Base-by-base conservation (phyloP, 1,140 invertebrate species). In the Camponotus floridanus region DNA sequence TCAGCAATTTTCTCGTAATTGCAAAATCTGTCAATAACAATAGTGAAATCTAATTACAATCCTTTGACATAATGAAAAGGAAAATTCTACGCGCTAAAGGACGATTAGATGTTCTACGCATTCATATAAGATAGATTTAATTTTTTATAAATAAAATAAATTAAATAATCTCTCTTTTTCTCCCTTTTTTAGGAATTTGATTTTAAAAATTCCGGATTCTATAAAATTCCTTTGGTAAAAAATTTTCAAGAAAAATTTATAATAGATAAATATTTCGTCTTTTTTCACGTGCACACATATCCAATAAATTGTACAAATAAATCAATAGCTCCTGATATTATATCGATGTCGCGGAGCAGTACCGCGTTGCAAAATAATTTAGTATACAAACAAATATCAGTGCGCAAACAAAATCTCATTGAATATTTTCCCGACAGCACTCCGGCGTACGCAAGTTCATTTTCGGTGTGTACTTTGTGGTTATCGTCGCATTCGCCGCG, bases 391-490 rank as follows among this genome's bases (percentile, higher is more conserved):
- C 71, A 62, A 51, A 78, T 61, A 68, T 78, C 36, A 36, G n/a
- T 26, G 1, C 15, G 59, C 45, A 70, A 59, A 39, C 36, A 83
- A 48, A 48, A 42, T 80, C 55, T 83, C 55, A 83, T 83, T 83
- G 39, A 74, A 74, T 83, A 83, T 83, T 83, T 83, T 73, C 42
- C 55, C 55, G 42, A 85, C 96, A 98, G 98, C 97, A 97, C 93
- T 96, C 97, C 2, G 95, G 95, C 36, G 96, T 98, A 92, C 95
- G 98, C 86, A 97, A 97, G 93, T 95, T 97, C 48, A 94, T 98
- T 61, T 95, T 98, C 42, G 96, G 96, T 62, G 92, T 98, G 51
- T 98, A 98, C 92, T 96, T 97, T 59, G 93, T 98, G 7, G 95
- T 97, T 36, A 95, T 97, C 39, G 87, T 96, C 15, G 90, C 96